These are phyloP conservation scores for Prenolepis imparis DNA, from an alignment of 2,888 invertebrate species.

Conservation along the genomic window DNA sequence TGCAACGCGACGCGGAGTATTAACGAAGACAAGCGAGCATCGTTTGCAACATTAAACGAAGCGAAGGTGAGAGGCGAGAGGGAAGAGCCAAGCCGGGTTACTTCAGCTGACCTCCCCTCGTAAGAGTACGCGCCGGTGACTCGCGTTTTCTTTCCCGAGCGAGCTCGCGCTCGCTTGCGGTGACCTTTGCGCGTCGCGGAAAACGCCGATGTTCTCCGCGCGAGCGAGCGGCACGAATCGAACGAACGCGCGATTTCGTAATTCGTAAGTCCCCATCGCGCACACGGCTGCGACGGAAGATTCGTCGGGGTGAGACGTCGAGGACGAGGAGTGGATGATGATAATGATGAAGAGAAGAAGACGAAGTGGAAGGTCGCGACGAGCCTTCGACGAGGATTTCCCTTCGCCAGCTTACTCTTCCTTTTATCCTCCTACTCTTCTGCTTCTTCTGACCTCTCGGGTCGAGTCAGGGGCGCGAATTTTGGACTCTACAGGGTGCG, in stretches of 20 bases:
- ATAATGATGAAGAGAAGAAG: slow-evolving; percentile 70
- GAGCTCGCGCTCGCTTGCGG: slow-evolving; percentile 66
- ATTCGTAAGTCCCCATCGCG: slow-evolving; percentile 71
- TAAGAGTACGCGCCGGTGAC: slow-evolving; percentile 77
- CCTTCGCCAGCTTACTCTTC: slow-evolving; percentile 49
- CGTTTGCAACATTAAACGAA: slow-evolving; percentile 74
- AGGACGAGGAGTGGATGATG: slow-evolving; percentile 72
- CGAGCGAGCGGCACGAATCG: slow-evolving; percentile 77
- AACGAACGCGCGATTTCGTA: slow-evolving; percentile 75
- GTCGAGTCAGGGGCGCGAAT: slow-evolving; percentile 25
- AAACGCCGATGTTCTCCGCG: slow-evolving; percentile 74
- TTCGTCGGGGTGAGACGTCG: slow-evolving; percentile 63
- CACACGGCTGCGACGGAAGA: slow-evolving; percentile 68
- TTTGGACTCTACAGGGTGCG: slow-evolving; percentile 24
- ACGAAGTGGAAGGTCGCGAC: slow-evolving; percentile 69
- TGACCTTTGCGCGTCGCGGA: slow-evolving; percentile 79
- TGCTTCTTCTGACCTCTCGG: neutral
- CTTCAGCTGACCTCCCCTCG: slow-evolving; percentile 77
- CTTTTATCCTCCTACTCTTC: neutral
- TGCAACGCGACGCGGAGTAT: slow-evolving; percentile 62
- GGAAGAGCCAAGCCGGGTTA: slow-evolving; percentile 71
- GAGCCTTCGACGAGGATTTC: slow-evolving; percentile 31
- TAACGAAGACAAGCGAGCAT: slow-evolving; percentile 75
- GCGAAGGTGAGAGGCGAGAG: slow-evolving; percentile 75
- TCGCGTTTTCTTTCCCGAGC: slow-evolving; percentile 75